These are phyloP conservation scores for Odontocolon sp. DNA, from an alignment of 2,888 invertebrate species.

Conservation along the genomic window DNA sequence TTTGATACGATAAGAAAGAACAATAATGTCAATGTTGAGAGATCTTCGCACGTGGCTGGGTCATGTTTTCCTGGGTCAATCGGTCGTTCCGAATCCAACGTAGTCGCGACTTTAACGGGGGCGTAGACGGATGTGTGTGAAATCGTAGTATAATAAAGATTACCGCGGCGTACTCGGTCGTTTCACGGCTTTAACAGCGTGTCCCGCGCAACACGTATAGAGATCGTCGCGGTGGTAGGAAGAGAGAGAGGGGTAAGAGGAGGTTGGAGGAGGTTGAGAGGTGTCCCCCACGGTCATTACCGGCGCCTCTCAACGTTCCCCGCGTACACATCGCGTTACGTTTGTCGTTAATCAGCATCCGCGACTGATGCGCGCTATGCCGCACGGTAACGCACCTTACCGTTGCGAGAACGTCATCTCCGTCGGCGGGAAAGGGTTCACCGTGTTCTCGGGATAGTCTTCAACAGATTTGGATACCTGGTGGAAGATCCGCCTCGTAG, in stretches of 20 bases:
- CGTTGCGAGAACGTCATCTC: no score
- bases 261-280: constrained; percentile 20
- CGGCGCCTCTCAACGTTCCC: constrained; percentile 40
- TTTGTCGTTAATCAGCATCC: constrained; percentile 33
- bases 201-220: constrained; percentile 19
- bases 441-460: no score
- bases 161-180: constrained; percentile 44
- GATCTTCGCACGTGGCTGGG: no score
- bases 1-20: neutral
- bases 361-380: neutral
- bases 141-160: constrained; percentile 63
- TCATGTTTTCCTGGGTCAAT: constrained; percentile 42
- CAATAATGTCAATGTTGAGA: constrained; percentile 11
- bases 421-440: no score
- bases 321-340: constrained; percentile 13
- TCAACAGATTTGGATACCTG: neutral
- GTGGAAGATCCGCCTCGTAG: no score
- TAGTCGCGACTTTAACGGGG: constrained; percentile 13
- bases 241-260: constrained; percentile 25
- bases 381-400: neutral
- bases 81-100: constrained; percentile 19
- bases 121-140: constrained; percentile 49
- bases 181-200: constrained; percentile 35
- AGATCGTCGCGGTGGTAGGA: no score
- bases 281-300: constrained; percentile 53